Evolutionary conservation across 2,797 vertebrate genomes (phyloP).

Genomic region (Hippoglossus hippoglossus): DNA sequence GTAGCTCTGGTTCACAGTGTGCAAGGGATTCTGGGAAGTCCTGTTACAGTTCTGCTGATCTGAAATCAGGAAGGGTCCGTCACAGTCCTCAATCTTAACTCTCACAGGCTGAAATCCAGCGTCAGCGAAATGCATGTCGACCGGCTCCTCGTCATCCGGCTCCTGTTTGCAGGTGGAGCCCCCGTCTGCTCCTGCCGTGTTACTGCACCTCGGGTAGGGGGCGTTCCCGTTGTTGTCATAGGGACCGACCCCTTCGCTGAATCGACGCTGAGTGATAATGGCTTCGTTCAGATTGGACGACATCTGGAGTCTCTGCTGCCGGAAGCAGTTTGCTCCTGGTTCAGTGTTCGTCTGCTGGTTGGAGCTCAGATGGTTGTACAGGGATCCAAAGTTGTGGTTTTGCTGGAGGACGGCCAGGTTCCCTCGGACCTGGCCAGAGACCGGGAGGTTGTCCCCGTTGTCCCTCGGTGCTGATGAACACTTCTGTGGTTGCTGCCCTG

Average conservation of each 20-base stretch:
- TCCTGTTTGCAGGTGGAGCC: constrained; percentile 71
- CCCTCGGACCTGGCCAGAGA: constrained; percentile 80
- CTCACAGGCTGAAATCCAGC: constrained; percentile 61
- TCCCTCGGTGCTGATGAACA: constrained; percentile 23
- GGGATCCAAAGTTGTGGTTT: constrained; percentile 87
- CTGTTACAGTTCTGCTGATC: constrained; percentile 78
- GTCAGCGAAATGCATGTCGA: constrained; percentile 74
- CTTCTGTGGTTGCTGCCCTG: constrained; percentile 44
- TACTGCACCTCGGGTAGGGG: constrained; percentile 76
- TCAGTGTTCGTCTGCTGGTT: constrained; percentile 73
- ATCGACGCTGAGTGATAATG: constrained; percentile 69
- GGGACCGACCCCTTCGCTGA: constrained; percentile 71
- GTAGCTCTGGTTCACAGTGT: constrained; percentile 63
- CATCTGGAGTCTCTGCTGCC: constrained; percentile 75
- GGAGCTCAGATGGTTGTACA: constrained; percentile 81
- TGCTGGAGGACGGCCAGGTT: constrained; percentile 86
- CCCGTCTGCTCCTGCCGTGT: constrained; percentile 41
- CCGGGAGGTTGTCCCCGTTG: constrained; percentile 79
- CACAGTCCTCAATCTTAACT: constrained; percentile 56
- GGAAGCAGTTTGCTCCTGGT: constrained; percentile 78
- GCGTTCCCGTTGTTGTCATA: constrained; percentile 66
- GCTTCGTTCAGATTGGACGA: constrained; percentile 66
- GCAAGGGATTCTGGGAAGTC: constrained; percentile 78
- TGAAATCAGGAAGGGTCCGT: constrained; percentile 70
- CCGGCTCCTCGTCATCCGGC: constrained; percentile 31